These are phyloP conservation scores for Misgurnus mizolepis DNA, from an alignment of 2,113 vertebrate genomes.

Conservation along the genomic window DNA sequence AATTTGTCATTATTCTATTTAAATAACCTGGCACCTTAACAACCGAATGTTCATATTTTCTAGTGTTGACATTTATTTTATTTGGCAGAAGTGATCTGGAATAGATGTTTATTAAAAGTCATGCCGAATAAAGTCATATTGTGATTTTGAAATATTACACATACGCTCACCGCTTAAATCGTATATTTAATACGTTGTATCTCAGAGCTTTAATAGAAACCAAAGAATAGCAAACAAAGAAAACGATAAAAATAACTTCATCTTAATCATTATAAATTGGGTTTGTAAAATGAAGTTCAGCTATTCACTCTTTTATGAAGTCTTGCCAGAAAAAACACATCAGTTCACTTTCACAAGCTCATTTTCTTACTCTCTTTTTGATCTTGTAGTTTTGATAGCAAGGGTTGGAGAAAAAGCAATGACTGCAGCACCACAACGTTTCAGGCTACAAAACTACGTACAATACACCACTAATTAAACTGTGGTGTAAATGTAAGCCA, in stretches of 20 bases:
- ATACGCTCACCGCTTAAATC: background rate
- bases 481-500: constrained; percentile 29
- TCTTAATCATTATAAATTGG: constrained; percentile 9
- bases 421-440: background rate
- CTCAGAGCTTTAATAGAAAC: background rate
- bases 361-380: background rate
- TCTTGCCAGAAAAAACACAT: constrained; percentile 20
- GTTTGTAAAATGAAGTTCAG: background rate
- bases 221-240: constrained; percentile 2
- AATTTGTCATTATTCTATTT: background rate
- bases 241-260: constrained; percentile 16
- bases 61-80: background rate
- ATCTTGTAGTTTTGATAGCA: constrained; percentile 14
- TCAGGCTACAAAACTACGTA: background rate
- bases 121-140: background rate
- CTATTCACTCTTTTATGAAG: background rate
- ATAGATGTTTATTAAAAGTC: background rate
- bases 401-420: background rate
- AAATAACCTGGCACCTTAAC: background rate
- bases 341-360: constrained; percentile 10
- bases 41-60: background rate
- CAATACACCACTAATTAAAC: constrained; percentile 23
- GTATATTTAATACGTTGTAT: background rate
- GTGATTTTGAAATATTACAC: background rate
- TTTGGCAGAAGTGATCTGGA: background rate